Percentiles rank a stretch among this genome's conserved stretches.
Conservation (phyloP, 2,888 invertebrate genomes). For the Troglohyphantes excavatus region DNA sequence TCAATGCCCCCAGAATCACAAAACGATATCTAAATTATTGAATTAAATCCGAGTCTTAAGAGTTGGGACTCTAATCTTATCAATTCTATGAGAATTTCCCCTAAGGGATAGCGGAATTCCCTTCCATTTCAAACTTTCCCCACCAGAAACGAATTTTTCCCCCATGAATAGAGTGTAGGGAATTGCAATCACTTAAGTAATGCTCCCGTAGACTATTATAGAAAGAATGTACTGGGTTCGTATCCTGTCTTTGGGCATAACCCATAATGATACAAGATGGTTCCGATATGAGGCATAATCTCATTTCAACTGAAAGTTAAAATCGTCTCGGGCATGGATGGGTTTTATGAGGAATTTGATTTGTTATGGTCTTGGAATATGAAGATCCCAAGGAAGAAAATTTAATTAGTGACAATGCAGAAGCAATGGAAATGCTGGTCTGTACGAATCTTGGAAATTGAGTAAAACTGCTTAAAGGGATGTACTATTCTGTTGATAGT, state of each 20-base stretch:
- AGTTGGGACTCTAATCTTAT: not conserved
- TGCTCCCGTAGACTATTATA: not conserved
- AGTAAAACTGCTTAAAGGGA: not conserved
- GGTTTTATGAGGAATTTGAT: not conserved
- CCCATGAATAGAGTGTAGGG: not conserved
- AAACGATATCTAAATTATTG: not conserved
- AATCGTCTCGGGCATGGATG: not conserved
- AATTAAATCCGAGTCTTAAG: not conserved
- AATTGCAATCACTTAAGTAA: not conserved
- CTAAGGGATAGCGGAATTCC: not conserved
- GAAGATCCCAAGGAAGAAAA: not conserved
- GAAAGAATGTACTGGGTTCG: not conserved
- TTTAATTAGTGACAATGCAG: constrained; percentile 7
- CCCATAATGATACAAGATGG: constrained; percentile 41
- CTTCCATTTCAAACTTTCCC: not conserved
- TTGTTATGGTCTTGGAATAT: not conserved
- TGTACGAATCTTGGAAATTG: not conserved
- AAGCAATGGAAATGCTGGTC: not conserved
- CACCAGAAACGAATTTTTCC: not conserved
- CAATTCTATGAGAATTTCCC: not conserved
- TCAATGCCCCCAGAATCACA: not conserved
- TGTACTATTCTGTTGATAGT: too few relatives aligned
- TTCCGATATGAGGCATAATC: constrained; percentile 39
- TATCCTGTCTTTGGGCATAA: not conserved
- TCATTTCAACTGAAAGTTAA: constrained; percentile 32